A percentile compares a stretch with the other conserved stretches of the same genome.
phyloP scores from a whole-genome alignment of 2,113 vertebrate genomes.

The Heloderma charlesbogerti region DNA sequence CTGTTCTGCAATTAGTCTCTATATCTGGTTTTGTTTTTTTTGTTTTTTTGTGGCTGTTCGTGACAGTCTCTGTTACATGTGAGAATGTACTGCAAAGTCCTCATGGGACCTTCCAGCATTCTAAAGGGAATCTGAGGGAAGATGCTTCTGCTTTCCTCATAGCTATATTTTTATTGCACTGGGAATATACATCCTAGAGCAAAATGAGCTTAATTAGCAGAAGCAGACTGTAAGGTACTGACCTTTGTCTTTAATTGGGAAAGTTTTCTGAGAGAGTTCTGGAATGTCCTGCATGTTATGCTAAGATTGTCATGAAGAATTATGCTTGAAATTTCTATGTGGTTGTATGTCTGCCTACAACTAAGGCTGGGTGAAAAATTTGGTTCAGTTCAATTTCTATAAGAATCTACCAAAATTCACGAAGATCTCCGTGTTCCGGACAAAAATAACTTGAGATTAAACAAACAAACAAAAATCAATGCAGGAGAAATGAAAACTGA shows the following conservation, averaged over 20 bases:
- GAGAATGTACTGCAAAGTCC: neutral
- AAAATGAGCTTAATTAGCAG: too few species aligned
- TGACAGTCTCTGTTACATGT: neutral
- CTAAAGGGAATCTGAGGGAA: neutral
- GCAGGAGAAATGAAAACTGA: too few species aligned
- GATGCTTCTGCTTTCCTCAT: neutral
- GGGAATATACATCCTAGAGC: neutral
- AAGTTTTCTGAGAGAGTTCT: neutral
- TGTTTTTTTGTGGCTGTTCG: neutral
- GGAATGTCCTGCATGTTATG: neutral
- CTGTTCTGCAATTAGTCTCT: neutral
- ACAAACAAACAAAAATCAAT: too few species aligned
- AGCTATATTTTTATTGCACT: neutral
- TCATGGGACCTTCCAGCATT: neutral
- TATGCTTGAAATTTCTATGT: neutral
- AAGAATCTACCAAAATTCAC: too few species aligned
- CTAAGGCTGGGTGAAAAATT: neutral
- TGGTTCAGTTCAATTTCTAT: too few species aligned
- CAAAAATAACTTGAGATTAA: too few species aligned
- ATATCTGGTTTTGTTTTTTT: neutral
- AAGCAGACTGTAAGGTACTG: too few species aligned
- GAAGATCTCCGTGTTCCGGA: too few species aligned
- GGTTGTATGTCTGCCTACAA: neutral
- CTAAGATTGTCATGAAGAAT: neutral
- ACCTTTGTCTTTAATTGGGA: neutral